A percentile compares a stretch with the other conserved stretches of the same genome.
phyloP scores from a whole-genome alignment of 2,797 vertebrate genomes.

The Microhierax caerulescens region DNA sequence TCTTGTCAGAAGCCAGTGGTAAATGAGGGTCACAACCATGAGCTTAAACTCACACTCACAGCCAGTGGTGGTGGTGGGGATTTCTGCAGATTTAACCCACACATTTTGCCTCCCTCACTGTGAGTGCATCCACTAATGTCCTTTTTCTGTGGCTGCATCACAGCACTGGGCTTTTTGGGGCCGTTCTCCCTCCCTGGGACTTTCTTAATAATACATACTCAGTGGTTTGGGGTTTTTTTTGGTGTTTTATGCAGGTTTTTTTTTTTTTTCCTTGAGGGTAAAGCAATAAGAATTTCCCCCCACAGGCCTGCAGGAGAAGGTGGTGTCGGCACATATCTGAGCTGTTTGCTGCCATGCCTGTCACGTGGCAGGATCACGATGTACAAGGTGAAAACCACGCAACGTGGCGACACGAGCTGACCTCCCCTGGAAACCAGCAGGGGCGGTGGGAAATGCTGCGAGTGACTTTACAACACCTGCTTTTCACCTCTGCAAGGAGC shows the following conservation, averaged over 20 bases:
- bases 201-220: neutral
- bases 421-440: neutral
- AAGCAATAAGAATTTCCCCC: neutral
- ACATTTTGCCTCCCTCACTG: neutral
- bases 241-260: neutral
- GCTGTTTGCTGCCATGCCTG: neutral
- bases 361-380: fast-evolving
- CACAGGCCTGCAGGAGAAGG: neutral
- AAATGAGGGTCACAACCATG: fast-evolving
- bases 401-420: fast-evolving
- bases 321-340: neutral
- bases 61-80: neutral
- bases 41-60: neutral
- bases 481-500: neutral
- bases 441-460: neutral
- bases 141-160: neutral
- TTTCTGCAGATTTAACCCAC: neutral
- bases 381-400: neutral
- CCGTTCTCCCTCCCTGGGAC: neutral
- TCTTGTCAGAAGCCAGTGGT: neutral
- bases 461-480: fast-evolving
- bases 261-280: neutral
- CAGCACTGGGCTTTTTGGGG: fast-evolving
- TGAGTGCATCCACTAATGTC: neutral
- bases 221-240: no score